Evolutionary conservation across 2,797 vertebrate species (phyloP).

Genomic region (Pangasius djambal): DNA sequence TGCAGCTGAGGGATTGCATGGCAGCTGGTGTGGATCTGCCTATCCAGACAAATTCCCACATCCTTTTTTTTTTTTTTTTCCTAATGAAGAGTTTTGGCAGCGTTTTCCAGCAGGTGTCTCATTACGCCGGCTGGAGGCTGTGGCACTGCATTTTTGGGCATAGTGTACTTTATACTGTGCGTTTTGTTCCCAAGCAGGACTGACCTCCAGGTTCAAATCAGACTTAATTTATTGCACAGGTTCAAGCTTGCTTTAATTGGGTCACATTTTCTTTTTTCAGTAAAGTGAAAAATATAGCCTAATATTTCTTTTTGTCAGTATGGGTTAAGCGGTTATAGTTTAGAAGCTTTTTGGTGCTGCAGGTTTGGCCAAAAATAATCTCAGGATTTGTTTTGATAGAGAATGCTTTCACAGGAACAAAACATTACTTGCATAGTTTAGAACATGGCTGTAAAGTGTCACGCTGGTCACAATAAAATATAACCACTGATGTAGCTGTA

Average conservation of each 20-base stretch:
- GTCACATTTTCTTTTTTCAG: slow-evolving; percentile 15
- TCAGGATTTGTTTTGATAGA: slow-evolving; percentile 27
- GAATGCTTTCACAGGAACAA: neutral
- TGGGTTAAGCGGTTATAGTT: slow-evolving; percentile 1
- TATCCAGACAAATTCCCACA: slow-evolving; percentile 75
- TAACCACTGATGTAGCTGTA: neutral
- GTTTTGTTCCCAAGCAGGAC: slow-evolving; percentile 3
- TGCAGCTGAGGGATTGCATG: slow-evolving; percentile 47
- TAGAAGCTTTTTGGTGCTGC: neutral
- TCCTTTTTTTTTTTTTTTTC: slow-evolving; percentile 53
- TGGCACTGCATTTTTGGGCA: slow-evolving; percentile 57
- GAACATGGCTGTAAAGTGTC: neutral
- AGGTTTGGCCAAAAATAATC: slow-evolving; percentile 10
- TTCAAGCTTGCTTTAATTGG: slow-evolving; percentile 12
- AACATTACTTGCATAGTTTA: neutral
- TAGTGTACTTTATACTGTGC: slow-evolving; percentile 4
- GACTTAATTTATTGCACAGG: slow-evolving; percentile 20
- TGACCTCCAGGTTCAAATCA: slow-evolving; percentile 24
- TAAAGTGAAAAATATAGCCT: neutral
- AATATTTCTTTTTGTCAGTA: slow-evolving; percentile 29
- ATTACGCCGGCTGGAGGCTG: slow-evolving; percentile 70
- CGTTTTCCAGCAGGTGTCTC: slow-evolving; percentile 62
- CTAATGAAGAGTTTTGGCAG: slow-evolving; percentile 78
- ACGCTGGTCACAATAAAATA: neutral
- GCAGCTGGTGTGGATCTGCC: slow-evolving; percentile 73